phyloP scores from a whole-genome alignment of 2,113 vertebrate genomes.

The Riparia riparia region DNA sequence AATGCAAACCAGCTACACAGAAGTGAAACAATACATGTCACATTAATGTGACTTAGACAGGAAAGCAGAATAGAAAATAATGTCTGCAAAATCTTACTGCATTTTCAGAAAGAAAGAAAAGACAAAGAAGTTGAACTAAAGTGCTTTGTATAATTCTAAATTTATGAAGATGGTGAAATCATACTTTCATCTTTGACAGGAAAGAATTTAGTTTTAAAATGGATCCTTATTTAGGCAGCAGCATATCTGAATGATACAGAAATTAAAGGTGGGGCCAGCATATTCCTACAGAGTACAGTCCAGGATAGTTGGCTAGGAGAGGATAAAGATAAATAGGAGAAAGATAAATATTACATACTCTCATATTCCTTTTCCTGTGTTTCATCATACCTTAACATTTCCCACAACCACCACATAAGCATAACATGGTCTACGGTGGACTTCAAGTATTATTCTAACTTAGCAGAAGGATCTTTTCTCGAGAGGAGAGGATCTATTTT shows the following conservation, averaged over 20 bases:
- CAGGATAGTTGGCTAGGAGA: neutral
- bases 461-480: neutral
- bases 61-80: neutral
- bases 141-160: neutral
- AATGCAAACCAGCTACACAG: neutral
- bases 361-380: neutral
- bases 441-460: neutral
- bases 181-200: neutral
- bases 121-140: neutral
- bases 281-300: neutral
- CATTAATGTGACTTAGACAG: neutral
- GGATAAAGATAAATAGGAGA: neutral
- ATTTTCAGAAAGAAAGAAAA: neutral
- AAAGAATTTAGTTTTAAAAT: neutral
- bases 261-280: neutral
- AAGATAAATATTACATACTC: neutral
- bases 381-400: neutral
- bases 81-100: neutral
- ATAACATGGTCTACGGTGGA: neutral
- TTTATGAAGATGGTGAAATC: neutral
- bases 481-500: neutral
- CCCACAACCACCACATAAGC: neutral
- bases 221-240: neutral
- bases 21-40: slow-evolving; percentile 8
- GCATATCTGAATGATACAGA: neutral